Percentiles rank a stretch among this genome's conserved stretches.
Conservation (phyloP, 2,113 vertebrate species). For the Rattus norvegicus region GRCr8 NC_086029.1:48775001-48775500, state of each 20-base stretch:
- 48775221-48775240: neutral
- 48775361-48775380: constrained; percentile 29
- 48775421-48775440: constrained; percentile 97
- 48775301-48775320: neutral
- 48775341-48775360: neutral
- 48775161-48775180: neutral
- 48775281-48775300: neutral
- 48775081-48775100: neutral
- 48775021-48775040: neutral
- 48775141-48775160: neutral
- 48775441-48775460: constrained; percentile 96
- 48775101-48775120: neutral
- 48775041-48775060: too few species aligned
- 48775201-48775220: neutral
- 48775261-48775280: neutral
- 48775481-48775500: constrained; percentile 91
- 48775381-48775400: constrained; percentile 93
- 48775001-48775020: too few species aligned
- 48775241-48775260: neutral
- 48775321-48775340: neutral
- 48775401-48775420: constrained; percentile 98
- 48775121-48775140: neutral
- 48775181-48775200: neutral
- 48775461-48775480: constrained; percentile 94
- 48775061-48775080: too few species aligned